phyloP scores from a whole-genome alignment of 1,140 invertebrate genomes.

The Papilio machaon region DNA sequence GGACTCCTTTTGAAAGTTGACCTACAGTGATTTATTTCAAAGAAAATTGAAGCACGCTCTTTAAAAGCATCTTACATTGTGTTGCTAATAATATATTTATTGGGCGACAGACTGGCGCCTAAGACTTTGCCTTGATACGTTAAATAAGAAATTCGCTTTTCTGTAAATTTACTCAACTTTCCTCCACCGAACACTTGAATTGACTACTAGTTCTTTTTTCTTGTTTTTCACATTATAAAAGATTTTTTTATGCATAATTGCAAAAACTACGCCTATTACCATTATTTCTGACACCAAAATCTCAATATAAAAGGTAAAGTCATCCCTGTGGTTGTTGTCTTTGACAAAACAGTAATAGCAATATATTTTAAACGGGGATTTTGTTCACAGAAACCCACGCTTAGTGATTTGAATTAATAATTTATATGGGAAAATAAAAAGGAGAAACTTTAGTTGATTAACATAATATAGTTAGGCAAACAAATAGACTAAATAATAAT shows the following conservation, averaged over 20 bases:
- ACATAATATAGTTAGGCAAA: background rate
- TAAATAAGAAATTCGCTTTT: background rate
- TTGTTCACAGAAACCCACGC: too few species aligned
- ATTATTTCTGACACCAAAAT: too few species aligned
- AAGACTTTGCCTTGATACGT: background rate
- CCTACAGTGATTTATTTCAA: conserved; percentile 15
- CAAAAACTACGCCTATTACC: too few species aligned
- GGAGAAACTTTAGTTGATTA: too few species aligned
- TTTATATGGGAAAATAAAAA: too few species aligned
- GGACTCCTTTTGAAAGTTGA: conserved; percentile 13
- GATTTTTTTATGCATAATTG: too few species aligned
- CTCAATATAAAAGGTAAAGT: too few species aligned
- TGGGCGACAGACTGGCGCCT: background rate
- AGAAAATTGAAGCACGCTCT: conserved; percentile 7
- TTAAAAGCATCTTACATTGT: conserved; percentile 15
- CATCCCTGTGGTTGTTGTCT: too few species aligned
- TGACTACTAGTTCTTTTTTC: background rate
- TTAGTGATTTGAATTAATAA: too few species aligned
- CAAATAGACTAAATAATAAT: background rate
- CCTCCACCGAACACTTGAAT: background rate
- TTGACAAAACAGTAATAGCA: too few species aligned
- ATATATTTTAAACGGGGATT: too few species aligned
- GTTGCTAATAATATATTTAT: conserved; percentile 19
- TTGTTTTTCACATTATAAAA: background rate
- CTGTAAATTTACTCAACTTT: background rate